Evolutionary conservation across 2,888 invertebrate genomes (phyloP).

Genomic region (Ligdia adustata): DNA sequence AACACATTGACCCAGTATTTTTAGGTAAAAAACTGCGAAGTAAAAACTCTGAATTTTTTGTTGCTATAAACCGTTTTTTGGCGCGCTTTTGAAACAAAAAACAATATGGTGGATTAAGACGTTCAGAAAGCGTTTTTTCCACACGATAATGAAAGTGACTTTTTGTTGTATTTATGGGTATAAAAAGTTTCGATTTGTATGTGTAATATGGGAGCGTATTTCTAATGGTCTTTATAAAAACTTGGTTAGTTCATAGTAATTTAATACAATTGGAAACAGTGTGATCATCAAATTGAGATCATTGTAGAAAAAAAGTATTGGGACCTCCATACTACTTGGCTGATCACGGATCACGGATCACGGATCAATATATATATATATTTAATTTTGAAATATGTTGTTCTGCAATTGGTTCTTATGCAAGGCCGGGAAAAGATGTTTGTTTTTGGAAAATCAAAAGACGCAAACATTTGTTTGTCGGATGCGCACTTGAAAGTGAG

Average conservation of each 20-base stretch:
- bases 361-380: too few species aligned
- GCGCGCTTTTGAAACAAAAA: slow-evolving; percentile 55
- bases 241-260: neutral
- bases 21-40: slow-evolving; percentile 41
- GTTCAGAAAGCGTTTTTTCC: slow-evolving; percentile 49
- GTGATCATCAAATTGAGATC: too few species aligned
- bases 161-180: slow-evolving; percentile 34
- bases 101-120: slow-evolving; percentile 58
- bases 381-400: too few species aligned
- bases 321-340: too few species aligned
- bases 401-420: too few species aligned
- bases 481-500: too few species aligned
- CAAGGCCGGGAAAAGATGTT: too few species aligned
- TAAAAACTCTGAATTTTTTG: slow-evolving; percentile 39
- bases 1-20: slow-evolving; percentile 70
- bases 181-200: slow-evolving; percentile 37
- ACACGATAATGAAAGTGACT: slow-evolving; percentile 56
- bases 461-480: too few species aligned
- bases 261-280: too few species aligned
- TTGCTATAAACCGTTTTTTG: slow-evolving; percentile 56
- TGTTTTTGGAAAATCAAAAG: too few species aligned
- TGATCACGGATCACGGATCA: too few species aligned
- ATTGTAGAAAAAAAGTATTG: too few species aligned
- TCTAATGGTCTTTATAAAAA: slow-evolving; percentile 28
- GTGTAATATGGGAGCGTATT: slow-evolving; percentile 41